Evolutionary conservation across 64 coral and sea anemone genomes (phyloP).

Genomic region (Acropora tenuis): DNA sequence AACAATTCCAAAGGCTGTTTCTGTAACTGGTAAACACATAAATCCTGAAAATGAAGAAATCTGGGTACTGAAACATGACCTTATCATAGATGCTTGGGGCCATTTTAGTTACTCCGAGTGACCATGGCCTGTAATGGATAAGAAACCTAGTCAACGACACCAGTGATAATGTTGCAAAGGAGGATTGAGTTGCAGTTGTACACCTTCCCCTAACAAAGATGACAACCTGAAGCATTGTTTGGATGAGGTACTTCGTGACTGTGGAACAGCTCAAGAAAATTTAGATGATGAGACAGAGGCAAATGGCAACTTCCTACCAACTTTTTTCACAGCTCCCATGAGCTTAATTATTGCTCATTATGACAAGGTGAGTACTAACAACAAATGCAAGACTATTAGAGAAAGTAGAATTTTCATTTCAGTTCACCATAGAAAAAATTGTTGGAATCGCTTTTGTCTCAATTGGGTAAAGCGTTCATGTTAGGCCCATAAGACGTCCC

Average conservation of each 20-base stretch:
- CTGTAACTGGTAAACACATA: neutral
- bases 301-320: conserved; percentile 13
- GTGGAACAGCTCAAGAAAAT: neutral
- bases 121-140: conserved; percentile 16
- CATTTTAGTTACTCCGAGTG: neutral
- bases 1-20: conserved; percentile 5
- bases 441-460: neutral
- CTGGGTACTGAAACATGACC: neutral
- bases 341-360: conserved; percentile 27
- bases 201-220: conserved; percentile 21
- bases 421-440: neutral
- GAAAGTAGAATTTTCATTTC: neutral
- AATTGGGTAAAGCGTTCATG: neutral
- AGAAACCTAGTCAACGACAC: neutral
- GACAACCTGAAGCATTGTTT: neutral
- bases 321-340: conserved; percentile 5
- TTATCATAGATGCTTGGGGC: neutral
- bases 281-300: neutral
- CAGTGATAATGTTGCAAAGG: neutral
- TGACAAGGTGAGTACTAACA: conserved; percentile 6
- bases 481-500: no score
- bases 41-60: no score
- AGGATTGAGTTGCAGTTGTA: neutral
- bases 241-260: neutral
- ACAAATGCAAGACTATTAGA: neutral